Percentiles rank a stretch among this genome's conserved stretches.
phyloP scores from a whole-genome alignment of 2,113 vertebrate genomes.

The Cololabis saira region DNA sequence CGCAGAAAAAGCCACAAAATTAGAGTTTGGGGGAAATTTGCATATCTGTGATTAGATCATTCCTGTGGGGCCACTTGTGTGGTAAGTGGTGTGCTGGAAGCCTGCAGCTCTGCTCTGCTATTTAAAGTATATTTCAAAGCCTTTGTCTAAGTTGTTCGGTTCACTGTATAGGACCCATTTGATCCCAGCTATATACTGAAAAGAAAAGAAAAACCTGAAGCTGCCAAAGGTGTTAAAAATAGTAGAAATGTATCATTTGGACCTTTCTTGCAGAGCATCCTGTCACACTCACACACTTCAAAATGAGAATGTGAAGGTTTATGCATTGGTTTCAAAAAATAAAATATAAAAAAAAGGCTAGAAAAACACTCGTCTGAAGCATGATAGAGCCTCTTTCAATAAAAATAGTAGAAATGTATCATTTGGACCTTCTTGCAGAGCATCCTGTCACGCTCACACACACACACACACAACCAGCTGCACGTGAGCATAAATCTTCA shows the following conservation, averaged over 20 bases:
- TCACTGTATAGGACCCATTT: conserved; percentile 21
- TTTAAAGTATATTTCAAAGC: conserved; percentile 21
- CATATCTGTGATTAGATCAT: conserved; percentile 58
- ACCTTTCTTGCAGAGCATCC: conserved; percentile 19
- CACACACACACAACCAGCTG: neutral
- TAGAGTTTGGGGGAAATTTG: conserved; percentile 46
- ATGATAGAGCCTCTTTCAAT: no score
- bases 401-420: neutral
- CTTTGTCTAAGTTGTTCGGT: neutral
- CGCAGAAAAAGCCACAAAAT: conserved; percentile 29
- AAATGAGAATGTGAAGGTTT: neutral
- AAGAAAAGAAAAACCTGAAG: neutral
- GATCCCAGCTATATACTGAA: conserved; percentile 17
- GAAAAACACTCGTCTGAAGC: no score
- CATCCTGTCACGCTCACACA: conserved; percentile 1
- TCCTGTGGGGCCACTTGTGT: conserved; percentile 58
- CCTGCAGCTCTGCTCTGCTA: conserved; percentile 35
- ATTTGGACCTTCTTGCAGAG: conserved; percentile 14
- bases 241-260: conserved; percentile 2
- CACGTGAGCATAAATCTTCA: conserved; percentile 17
- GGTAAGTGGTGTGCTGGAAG: conserved; percentile 44
- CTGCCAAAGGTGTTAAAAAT: neutral
- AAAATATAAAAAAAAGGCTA: neutral
- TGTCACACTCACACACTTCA: conserved; percentile 5
- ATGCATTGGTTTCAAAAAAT: neutral